phyloP scores from a whole-genome alignment of 2,888 invertebrate genomes.

The Acleris emargana region DNA sequence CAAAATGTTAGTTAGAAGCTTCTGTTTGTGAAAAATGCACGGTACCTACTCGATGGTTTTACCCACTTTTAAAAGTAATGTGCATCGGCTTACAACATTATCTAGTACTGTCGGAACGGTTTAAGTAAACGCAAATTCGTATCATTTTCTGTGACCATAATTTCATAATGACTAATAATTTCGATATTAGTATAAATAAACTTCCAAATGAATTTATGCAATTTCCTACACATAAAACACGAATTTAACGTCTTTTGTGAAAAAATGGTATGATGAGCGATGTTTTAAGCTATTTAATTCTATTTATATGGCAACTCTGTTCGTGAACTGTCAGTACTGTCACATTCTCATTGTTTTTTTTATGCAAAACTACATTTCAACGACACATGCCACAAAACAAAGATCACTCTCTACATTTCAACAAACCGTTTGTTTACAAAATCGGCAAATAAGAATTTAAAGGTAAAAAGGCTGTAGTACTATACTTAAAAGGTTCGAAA shows the following conservation, averaged over 20 bases:
- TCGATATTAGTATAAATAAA: no score
- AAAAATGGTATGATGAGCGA: no score
- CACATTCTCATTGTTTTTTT: neutral
- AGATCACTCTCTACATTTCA: no score
- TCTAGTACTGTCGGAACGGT: slow-evolving; percentile 10
- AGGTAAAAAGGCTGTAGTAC: neutral
- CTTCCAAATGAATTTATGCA: no score
- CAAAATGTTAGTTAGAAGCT: no score
- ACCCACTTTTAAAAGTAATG: slow-evolving; percentile 11
- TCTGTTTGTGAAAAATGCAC: no score
- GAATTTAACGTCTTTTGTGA: no score
- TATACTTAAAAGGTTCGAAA: neutral
- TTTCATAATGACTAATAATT: no score
- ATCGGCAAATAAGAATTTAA: neutral
- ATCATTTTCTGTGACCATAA: neutral
- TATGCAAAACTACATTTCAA: no score
- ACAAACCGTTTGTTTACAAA: neutral
- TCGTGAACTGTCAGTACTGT: neutral
- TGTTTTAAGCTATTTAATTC: no score
- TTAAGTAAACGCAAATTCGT: slow-evolving; percentile 6
- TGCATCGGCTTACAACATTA: slow-evolving; percentile 15
- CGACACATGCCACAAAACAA: no score
- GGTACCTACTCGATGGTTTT: neutral
- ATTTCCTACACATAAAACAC: no score
- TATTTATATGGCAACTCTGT: neutral